phyloP scores from a whole-genome alignment of 53 echinoderm and acorn worm species.

The Apostichopus leukothele region DNA sequence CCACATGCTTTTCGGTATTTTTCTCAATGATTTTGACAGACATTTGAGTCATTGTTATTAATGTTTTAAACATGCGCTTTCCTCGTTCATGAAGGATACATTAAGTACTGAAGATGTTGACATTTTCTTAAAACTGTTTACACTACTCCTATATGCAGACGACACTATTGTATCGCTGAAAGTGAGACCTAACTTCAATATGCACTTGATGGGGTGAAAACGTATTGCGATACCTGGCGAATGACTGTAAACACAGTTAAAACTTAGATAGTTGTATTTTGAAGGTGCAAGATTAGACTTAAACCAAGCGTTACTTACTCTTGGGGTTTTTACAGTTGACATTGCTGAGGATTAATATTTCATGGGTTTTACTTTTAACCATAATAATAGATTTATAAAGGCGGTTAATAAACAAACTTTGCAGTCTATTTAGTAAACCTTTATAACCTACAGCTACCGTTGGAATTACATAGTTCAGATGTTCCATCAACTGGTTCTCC shows the following conservation, averaged over 20 bases:
- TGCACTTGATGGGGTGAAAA: background rate
- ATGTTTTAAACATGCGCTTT: background rate
- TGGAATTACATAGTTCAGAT: too few relatives aligned
- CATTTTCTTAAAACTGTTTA: background rate
- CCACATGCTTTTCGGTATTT: background rate
- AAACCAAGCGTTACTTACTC: background rate
- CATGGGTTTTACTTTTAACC: too few relatives aligned
- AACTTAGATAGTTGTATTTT: background rate
- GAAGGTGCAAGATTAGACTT: background rate
- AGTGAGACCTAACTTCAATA: background rate
- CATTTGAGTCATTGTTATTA: background rate
- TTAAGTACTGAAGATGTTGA: background rate
- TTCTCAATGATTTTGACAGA: background rate
- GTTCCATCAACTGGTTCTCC: too few relatives aligned
- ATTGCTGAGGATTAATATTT: too few relatives aligned
- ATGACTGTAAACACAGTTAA: slow-evolving; percentile 1
- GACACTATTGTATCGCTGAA: background rate
- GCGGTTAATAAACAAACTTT: too few relatives aligned
- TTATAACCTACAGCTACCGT: too few relatives aligned
- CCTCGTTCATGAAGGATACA: background rate
- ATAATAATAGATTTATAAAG: too few relatives aligned
- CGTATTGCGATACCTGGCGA: background rate
- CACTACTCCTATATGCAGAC: background rate
- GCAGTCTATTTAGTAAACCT: too few relatives aligned
- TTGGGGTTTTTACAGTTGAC: too few relatives aligned